Conservation (phyloP, 2,888 invertebrate genomes). For the Trichacis sp. region DNA sequence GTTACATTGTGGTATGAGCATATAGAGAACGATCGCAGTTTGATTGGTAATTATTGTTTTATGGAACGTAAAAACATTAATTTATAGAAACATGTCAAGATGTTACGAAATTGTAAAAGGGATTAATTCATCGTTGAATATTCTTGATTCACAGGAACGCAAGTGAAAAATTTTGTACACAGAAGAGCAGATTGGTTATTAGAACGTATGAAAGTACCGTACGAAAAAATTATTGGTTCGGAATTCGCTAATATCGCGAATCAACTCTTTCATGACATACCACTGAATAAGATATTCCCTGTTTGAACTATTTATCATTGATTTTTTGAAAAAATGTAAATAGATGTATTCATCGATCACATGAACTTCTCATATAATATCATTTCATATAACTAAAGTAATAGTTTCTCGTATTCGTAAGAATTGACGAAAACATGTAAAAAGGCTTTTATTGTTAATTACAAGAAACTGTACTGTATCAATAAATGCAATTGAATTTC, state of each 20-base stretch:
- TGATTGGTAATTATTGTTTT: conserved; percentile 68
- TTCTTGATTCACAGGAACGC: conserved; percentile 64
- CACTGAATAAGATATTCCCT: conserved; percentile 76
- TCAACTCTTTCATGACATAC: conserved; percentile 77
- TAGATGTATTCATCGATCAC: no score
- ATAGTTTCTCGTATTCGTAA: no score
- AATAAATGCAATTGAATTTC: no score
- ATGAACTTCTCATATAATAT: no score
- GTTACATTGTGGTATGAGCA: conserved; percentile 77
- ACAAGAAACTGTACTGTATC: no score
- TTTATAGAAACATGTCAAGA: no score
- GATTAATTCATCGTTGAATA: not conserved
- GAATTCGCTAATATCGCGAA: conserved; percentile 78
- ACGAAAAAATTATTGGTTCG: conserved; percentile 77
- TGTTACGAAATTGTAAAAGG: no score
- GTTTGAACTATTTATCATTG: conserved; percentile 30
- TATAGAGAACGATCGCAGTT: conserved; percentile 75
- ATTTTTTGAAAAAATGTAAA: not conserved
- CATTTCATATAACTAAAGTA: no score
- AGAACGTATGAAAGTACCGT: conserved; percentile 77
- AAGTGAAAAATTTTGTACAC: conserved; percentile 77
- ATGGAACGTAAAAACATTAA: no score
- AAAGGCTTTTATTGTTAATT: no score
- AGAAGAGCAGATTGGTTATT: conserved; percentile 77
- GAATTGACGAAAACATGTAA: no score